Base-by-base conservation (phyloP, 1,140 invertebrate genomes). In the Drosophila watanabei region DNA sequence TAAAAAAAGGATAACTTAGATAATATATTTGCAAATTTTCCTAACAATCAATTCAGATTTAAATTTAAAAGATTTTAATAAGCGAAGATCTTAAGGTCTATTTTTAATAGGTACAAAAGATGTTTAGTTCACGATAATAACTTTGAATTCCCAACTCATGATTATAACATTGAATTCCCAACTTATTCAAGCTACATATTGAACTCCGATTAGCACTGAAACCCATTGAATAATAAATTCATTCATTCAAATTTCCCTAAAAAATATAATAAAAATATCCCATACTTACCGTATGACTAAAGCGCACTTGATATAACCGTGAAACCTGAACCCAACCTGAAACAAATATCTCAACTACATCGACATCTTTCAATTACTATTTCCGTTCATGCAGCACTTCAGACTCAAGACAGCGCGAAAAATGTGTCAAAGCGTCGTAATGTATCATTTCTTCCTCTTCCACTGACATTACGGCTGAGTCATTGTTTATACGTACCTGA, bases 331-430 rank as follows among this genome's bases (percentile, higher is more conserved):
- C n/a, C 20, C 20, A 46, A 56, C 52, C 52, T 73, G 14, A 35
- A 52, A 37, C 30, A 45, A 18, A 75, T 60, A 56, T 37, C 75
- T 61, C 18, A 59, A 60, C 48, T 65, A 66, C 76, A 62, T 83
- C 57, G 60, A 77, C 58, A 77, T 78, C 24, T 83, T 73, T 84
- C 57, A 87, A 87, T 89, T 89, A 87, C 70, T 71, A 63, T 88
- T 87, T 87, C 84, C 84, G 84, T 54, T 88, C 64, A 56, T 62
- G 76, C 71, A 80, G 66, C 66, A 66, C 32, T 70, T 46, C n/a
- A 76, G 62, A 46, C 54, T 59, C 9, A 76, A 79, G 66, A 76
- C 60, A 60, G n/a, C 49, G 51, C 14, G 43, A 35, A 51, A 68
- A 70, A 72, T 68, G 41, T 61, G 46, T 63, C 52, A 52, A 60